phyloP scores from a whole-genome alignment of 2,113 vertebrate genomes.

The Microtus oregoni region DNA sequence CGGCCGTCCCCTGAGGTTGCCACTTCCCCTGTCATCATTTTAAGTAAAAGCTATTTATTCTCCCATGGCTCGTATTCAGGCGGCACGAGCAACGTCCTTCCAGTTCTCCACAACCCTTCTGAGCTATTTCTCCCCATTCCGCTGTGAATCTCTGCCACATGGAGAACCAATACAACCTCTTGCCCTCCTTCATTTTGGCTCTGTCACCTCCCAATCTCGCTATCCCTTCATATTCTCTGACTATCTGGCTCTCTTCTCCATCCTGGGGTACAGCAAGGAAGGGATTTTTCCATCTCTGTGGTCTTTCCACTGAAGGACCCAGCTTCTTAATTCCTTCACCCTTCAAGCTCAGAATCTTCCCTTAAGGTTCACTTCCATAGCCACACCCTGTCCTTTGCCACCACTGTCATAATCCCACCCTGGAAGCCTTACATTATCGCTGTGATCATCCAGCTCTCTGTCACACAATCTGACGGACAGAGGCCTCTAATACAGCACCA shows the following conservation, averaged over 20 bases:
- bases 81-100: not conserved
- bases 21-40: conserved; percentile 73
- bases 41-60: conserved; percentile 70
- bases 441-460: not conserved
- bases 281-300: not conserved
- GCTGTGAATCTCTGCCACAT: not conserved
- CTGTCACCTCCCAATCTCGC: not conserved
- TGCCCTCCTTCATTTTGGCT: not conserved
- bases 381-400: conserved; percentile 15
- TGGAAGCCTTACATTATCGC: not conserved
- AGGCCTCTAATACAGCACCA: not conserved
- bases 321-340: conserved; percentile 36
- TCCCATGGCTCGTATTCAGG: not conserved
- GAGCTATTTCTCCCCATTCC: conserved; percentile 12
- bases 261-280: not conserved
- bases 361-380: not conserved
- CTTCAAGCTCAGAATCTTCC: conserved; percentile 5
- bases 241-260: conserved; percentile 8
- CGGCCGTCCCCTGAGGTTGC: conserved; percentile 65
- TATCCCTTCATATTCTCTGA: not conserved
- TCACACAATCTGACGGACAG: not conserved
- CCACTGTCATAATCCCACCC: not conserved
- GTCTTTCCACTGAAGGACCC: not conserved
- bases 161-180: not conserved
- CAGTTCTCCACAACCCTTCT: not conserved